Evolutionary conservation across 2,888 invertebrate genomes (phyloP).

Genomic region (Phalera bucephala): DNA sequence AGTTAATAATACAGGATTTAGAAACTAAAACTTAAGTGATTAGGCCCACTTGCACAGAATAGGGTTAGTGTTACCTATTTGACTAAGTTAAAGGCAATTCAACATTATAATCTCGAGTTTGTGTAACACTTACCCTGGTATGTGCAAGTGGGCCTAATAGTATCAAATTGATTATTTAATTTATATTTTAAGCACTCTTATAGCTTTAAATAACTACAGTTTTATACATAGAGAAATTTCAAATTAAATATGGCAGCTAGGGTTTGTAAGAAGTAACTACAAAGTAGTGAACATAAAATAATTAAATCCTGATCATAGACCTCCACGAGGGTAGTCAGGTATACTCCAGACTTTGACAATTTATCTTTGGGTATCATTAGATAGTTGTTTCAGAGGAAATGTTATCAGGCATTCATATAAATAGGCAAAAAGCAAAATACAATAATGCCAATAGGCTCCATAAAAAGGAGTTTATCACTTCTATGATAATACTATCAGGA

Average conservation of each 20-base stretch:
- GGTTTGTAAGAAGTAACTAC: constrained; percentile 41
- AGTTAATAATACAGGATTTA: constrained; percentile 18
- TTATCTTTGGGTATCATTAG: constrained; percentile 25
- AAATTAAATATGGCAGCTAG: constrained; percentile 69
- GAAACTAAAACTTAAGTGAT: constrained; percentile 30
- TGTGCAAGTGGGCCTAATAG: no score
- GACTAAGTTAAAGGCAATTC: no score
- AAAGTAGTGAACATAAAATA: constrained; percentile 35
- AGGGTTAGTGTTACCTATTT: no score
- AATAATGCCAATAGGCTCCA: constrained; percentile 20
- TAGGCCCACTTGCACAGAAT: no score
- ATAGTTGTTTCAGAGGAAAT: background rate
- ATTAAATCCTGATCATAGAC: constrained; percentile 30
- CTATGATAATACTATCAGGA: constrained; percentile 18
- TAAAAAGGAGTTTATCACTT: constrained; percentile 17
- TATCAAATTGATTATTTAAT: constrained; percentile 26
- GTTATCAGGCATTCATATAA: constrained; percentile 18
- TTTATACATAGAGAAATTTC: constrained; percentile 43
- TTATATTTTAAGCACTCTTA: constrained; percentile 45
- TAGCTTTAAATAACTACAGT: constrained; percentile 37
- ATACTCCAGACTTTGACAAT: constrained; percentile 26
- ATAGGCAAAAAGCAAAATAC: constrained; percentile 28
- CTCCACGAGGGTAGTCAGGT: constrained; percentile 27
- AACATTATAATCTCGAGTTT: no score
- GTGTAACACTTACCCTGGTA: no score